Percentiles rank a stretch among this genome's conserved stretches.
phyloP scores from a whole-genome alignment of 2,797 vertebrate species.

The Corythornis leucogaster region DNA sequence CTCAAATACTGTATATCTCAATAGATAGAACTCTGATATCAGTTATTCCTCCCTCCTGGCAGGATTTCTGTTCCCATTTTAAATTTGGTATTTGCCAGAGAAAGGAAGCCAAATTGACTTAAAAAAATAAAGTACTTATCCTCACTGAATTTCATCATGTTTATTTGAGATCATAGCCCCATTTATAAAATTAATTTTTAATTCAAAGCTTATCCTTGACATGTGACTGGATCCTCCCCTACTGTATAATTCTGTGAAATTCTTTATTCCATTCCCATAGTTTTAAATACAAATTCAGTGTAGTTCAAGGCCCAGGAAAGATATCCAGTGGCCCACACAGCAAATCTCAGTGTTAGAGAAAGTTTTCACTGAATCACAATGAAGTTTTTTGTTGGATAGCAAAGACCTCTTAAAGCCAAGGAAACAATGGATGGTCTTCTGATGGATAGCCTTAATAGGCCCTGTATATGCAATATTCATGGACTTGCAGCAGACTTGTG shows the following conservation, averaged over 20 bases:
- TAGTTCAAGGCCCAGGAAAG: neutral
- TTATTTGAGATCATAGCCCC: neutral
- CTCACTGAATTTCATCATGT: neutral
- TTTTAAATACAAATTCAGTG: neutral
- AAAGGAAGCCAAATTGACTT: neutral
- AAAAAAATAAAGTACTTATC: neutral
- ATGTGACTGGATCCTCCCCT: neutral
- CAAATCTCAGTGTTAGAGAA: neutral
- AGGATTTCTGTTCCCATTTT: neutral
- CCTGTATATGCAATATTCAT: neutral
- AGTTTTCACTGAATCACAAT: neutral
- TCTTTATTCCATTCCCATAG: neutral
- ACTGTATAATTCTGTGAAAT: neutral
- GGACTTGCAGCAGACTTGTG: neutral
- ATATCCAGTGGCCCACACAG: fast-evolving
- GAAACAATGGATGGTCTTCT: neutral
- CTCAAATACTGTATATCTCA: neutral
- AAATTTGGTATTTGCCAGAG: neutral
- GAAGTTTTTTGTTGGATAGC: neutral
- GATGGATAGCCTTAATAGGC: neutral
- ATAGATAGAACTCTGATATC: neutral
- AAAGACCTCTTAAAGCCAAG: neutral
- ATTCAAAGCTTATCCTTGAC: neutral
- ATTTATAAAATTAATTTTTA: neutral
- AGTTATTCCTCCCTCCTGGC: neutral